Conservation (phyloP, 2,888 invertebrate genomes). For the Halocaridina rubra region DNA sequence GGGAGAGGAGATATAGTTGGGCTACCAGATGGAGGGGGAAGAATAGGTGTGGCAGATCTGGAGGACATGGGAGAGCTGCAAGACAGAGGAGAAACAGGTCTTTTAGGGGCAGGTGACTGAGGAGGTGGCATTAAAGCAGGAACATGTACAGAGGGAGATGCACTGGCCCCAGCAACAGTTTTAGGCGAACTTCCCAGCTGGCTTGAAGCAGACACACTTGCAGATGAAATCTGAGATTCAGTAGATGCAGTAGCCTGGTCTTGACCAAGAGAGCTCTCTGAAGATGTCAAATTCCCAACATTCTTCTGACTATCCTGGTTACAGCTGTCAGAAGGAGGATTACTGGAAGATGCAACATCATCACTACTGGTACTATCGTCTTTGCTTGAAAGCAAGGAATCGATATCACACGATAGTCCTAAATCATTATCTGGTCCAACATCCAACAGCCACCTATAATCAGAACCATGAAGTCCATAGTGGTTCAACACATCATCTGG, state of each 20-base stretch:
- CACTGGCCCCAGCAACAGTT: conserved; percentile 21
- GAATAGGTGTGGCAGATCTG: conserved; percentile 52
- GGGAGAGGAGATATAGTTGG: conserved; percentile 58
- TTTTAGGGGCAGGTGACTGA: conserved; percentile 60
- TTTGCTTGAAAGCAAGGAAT: conserved; percentile 51
- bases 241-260: not conserved
- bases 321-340: conserved; percentile 30
- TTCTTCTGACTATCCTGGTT: conserved; percentile 32
- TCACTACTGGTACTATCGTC: conserved; percentile 59
- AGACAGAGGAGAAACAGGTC: conserved; percentile 63
- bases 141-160: conserved; percentile 41
- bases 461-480: conserved; percentile 54
- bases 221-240: conserved; percentile 32
- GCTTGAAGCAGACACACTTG: conserved; percentile 39
- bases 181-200: conserved; percentile 44
- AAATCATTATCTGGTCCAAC: conserved; percentile 56
- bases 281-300: conserved; percentile 35
- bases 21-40: conserved; percentile 46
- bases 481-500: conserved; percentile 45
- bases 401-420: conserved; percentile 53
- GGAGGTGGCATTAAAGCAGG: conserved; percentile 60
- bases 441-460: conserved; percentile 60
- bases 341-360: conserved; percentile 51
- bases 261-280: conserved; percentile 27
- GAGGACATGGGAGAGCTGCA: conserved; percentile 57